Percentiles rank a stretch among this genome's conserved stretches.
Conservation (phyloP, 2,888 invertebrate genomes). For the Andrena bucephala region DNA sequence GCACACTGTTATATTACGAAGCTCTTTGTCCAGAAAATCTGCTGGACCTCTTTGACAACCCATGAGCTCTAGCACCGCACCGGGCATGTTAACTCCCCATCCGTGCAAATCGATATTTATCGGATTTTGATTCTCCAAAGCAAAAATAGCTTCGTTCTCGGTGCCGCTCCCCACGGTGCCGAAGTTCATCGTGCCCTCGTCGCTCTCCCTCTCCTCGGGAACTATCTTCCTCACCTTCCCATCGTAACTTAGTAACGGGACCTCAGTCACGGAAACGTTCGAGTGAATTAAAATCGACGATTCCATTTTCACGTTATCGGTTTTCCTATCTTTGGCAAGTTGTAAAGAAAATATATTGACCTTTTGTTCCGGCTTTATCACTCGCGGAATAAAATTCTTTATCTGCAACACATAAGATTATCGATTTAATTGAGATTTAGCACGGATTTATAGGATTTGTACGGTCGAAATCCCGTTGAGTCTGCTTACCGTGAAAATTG, state of each 20-base stretch:
- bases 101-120: slow-evolving; percentile 88
- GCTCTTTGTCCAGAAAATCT: slow-evolving; percentile 80
- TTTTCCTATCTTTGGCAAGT: slow-evolving; percentile 86
- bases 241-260: slow-evolving; percentile 91
- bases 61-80: slow-evolving; percentile 87
- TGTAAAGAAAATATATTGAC: slow-evolving; percentile 87
- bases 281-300: slow-evolving; percentile 89
- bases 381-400: slow-evolving; percentile 87
- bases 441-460: neutral
- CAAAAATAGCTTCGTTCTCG: slow-evolving; percentile 90
- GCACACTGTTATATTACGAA: slow-evolving; percentile 82
- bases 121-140: slow-evolving; percentile 91
- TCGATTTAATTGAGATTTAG: neutral
- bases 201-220: slow-evolving; percentile 80
- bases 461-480: neutral
- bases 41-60: slow-evolving; percentile 87
- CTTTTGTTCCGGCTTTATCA: slow-evolving; percentile 87
- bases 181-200: slow-evolving; percentile 86
- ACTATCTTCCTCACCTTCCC: slow-evolving; percentile 87
- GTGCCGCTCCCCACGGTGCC: slow-evolving; percentile 89
- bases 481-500: slow-evolving; percentile 87
- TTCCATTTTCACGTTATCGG: slow-evolving; percentile 87
- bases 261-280: slow-evolving; percentile 90
- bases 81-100: slow-evolving; percentile 88
- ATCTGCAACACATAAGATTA: slow-evolving; percentile 84